Conservation (phyloP, 2,113 vertebrate species). For the Stigmatopora argus region DNA sequence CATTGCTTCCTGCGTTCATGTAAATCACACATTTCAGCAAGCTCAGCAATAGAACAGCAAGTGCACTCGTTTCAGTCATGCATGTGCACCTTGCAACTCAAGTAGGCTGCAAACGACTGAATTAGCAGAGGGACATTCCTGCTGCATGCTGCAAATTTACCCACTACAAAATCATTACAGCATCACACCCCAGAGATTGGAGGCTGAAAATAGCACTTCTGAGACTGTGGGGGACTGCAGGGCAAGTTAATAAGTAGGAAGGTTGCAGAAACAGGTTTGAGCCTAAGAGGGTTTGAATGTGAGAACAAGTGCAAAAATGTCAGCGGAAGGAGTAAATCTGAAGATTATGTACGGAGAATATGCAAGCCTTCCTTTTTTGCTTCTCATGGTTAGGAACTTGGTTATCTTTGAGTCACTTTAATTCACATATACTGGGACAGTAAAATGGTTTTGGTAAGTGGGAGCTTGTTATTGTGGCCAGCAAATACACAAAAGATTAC, state of each 20-base stretch:
- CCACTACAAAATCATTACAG: constrained; percentile 59
- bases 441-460: neutral
- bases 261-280: constrained; percentile 22
- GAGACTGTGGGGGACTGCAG: constrained; percentile 36
- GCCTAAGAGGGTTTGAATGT: constrained; percentile 13
- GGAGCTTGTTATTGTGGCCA: neutral
- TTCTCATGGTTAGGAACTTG: neutral
- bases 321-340: neutral
- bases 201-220: constrained; percentile 25
- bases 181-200: constrained; percentile 29
- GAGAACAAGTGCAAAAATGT: constrained; percentile 12
- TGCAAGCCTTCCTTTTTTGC: neutral
- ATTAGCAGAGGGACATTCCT: constrained; percentile 49
- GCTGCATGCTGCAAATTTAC: constrained; percentile 48
- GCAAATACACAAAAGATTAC: neutral
- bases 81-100: constrained; percentile 17
- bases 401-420: neutral
- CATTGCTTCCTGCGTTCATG: neutral
- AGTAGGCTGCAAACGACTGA: constrained; percentile 34
- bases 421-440: constrained; percentile 2
- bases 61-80: constrained; percentile 30
- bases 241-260: constrained; percentile 25
- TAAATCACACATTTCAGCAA: constrained; percentile 33
- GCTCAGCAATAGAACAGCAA: constrained; percentile 26
- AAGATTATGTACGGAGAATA: neutral